phyloP scores from a whole-genome alignment of 2,888 invertebrate genomes.

The Eupeodes luniger region DNA sequence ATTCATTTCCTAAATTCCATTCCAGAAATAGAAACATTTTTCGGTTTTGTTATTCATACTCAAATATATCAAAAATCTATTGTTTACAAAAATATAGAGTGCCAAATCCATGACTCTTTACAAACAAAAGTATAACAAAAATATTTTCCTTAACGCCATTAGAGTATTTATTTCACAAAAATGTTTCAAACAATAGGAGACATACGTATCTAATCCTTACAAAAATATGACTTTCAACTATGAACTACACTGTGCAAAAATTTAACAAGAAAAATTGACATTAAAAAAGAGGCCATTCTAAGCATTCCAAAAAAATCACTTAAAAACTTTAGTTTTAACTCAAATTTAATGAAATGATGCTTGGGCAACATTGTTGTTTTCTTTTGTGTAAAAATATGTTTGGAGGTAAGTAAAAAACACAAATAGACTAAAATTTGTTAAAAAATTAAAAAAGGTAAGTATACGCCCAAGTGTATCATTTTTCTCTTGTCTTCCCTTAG shows the following conservation, averaged over 20 bases:
- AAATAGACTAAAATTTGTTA: too few species aligned
- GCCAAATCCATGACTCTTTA: slow-evolving; percentile 24
- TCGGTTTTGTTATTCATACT: slow-evolving; percentile 32
- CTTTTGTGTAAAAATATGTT: too few species aligned
- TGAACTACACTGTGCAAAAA: neutral
- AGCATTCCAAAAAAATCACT: neutral
- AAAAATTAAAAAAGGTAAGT: too few species aligned
- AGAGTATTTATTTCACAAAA: slow-evolving; percentile 53
- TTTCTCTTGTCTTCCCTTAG: too few species aligned
- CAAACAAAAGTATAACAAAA: slow-evolving; percentile 53
- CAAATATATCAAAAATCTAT: slow-evolving; percentile 43
- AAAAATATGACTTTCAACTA: neutral
- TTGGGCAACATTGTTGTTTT: too few species aligned
- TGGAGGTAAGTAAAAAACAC: too few species aligned
- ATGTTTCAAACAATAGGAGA: slow-evolving; percentile 57
- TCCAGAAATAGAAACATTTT: neutral
- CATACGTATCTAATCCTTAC: neutral
- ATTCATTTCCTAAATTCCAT: slow-evolving; percentile 26
- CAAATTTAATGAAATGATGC: too few species aligned
- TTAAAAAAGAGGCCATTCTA: neutral
- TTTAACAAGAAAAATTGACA: neutral
- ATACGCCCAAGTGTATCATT: too few species aligned
- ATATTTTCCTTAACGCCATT: slow-evolving; percentile 27
- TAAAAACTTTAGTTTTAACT: too few species aligned
- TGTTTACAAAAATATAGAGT: slow-evolving; percentile 50